Evolutionary conservation across 2,888 invertebrate species (phyloP).

Genomic region (Drosophila paracracens): DNA sequence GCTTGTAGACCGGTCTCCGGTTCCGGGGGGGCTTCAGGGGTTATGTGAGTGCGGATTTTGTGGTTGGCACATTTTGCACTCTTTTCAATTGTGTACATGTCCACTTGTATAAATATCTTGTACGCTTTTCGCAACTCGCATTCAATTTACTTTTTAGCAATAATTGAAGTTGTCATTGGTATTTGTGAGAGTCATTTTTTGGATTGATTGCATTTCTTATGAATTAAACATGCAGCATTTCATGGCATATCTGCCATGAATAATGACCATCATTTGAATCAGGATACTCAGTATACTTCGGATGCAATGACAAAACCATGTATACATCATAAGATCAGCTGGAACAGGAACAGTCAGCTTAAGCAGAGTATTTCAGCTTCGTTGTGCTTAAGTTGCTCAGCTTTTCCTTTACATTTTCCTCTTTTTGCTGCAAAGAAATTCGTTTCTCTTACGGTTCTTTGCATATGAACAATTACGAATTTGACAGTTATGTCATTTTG

Average conservation of each 20-base stretch:
- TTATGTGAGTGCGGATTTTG: constrained; percentile 57
- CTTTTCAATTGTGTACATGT: constrained; percentile 21
- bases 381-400: not conserved
- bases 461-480: constrained; percentile 74
- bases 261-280: not conserved
- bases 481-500: constrained; percentile 76
- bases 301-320: not conserved
- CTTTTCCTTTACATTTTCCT: constrained; percentile 4
- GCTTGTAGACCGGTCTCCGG: constrained; percentile 14
- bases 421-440: constrained; percentile 41
- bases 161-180: constrained; percentile 78
- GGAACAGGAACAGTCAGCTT: too few relatives aligned
- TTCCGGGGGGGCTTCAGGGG: constrained; percentile 2
- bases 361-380: constrained; percentile 24
- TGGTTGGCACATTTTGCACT: constrained; percentile 47
- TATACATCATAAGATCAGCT: too few relatives aligned
- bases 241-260: not conserved
- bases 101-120: constrained; percentile 44
- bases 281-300: not conserved
- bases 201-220: not conserved
- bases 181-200: not conserved
- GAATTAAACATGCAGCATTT: not conserved
- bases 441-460: constrained; percentile 50
- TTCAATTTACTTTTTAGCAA: constrained; percentile 11
- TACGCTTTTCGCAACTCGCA: constrained; percentile 12